Evolutionary conservation across 2,797 vertebrate species (phyloP).

Genomic region (Gastrophryne carolinensis): DNA sequence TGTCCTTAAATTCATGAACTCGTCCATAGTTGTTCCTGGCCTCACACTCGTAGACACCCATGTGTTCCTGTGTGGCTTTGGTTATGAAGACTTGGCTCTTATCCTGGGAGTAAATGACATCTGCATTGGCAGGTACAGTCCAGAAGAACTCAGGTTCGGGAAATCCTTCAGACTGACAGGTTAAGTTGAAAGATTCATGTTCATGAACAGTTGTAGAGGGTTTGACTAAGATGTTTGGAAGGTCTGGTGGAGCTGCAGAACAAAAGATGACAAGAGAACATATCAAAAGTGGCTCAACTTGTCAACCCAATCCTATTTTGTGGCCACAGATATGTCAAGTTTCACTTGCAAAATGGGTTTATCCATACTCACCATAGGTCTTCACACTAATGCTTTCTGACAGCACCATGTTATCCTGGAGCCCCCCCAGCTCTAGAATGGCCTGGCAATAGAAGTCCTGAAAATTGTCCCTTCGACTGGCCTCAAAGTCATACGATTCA

Average conservation of each 20-base stretch:
- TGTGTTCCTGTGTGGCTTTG: background rate
- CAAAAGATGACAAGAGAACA: background rate
- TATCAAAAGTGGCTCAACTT: too few relatives aligned
- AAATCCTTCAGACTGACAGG: background rate
- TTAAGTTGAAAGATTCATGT: background rate
- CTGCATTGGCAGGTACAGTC: background rate
- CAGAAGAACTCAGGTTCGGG: background rate
- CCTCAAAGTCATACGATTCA: background rate
- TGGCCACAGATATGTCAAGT: too few relatives aligned
- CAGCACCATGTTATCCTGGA: too few relatives aligned
- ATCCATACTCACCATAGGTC: slow-evolving; percentile 6
- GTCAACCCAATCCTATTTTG: too few relatives aligned
- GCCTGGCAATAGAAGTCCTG: slow-evolving; percentile 3
- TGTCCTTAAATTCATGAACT: background rate
- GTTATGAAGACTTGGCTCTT: background rate
- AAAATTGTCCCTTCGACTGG: background rate
- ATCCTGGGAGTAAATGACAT: background rate
- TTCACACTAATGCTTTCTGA: background rate
- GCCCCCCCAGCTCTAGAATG: background rate
- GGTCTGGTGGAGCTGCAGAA: background rate
- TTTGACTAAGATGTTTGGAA: background rate
- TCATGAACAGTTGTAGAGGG: background rate
- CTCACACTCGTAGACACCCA: background rate
- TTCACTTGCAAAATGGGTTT: too few relatives aligned
- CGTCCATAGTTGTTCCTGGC: background rate